Percentiles rank a stretch among this genome's conserved stretches.
phyloP scores from a whole-genome alignment of 2,888 invertebrate genomes.

The Drosophila setosimentum region DNA sequence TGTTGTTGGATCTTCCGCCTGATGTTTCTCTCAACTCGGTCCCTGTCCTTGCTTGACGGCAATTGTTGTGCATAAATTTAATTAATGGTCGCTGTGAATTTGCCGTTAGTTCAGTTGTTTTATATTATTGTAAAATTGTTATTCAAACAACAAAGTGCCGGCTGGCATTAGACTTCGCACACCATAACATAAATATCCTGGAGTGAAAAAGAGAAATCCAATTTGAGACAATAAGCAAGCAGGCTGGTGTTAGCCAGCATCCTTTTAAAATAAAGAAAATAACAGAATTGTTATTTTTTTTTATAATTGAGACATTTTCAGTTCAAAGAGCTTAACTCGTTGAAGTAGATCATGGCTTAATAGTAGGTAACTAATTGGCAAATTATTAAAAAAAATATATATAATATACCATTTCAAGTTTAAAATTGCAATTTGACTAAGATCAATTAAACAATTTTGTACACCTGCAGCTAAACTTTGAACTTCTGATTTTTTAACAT shows the following conservation, averaged over 20 bases:
- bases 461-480: slow-evolving; percentile 14
- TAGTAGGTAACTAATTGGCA: background rate
- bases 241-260: background rate
- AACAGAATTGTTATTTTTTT: background rate
- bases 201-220: slow-evolving; percentile 11
- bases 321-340: background rate
- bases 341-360: background rate
- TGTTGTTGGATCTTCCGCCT: slow-evolving; percentile 60
- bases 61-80: slow-evolving; percentile 66
- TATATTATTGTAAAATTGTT: slow-evolving; percentile 59
- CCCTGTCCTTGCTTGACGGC: slow-evolving; percentile 27
- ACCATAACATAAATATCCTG: slow-evolving; percentile 31
- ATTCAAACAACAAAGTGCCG: slow-evolving; percentile 47
- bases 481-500: slow-evolving; percentile 30
- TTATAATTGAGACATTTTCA: background rate
- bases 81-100: slow-evolving; percentile 67
- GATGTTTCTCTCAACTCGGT: slow-evolving; percentile 23
- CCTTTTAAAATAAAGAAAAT: too few species aligned
- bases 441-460: slow-evolving; percentile 9
- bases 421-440: background rate
- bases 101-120: slow-evolving; percentile 59
- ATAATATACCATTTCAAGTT: background rate
- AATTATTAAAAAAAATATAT: background rate
- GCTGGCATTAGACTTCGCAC: slow-evolving; percentile 27
- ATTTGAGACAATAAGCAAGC: slow-evolving; percentile 12